Conservation (phyloP, 2,888 invertebrate genomes). For the Ypsolopha sequella region DNA sequence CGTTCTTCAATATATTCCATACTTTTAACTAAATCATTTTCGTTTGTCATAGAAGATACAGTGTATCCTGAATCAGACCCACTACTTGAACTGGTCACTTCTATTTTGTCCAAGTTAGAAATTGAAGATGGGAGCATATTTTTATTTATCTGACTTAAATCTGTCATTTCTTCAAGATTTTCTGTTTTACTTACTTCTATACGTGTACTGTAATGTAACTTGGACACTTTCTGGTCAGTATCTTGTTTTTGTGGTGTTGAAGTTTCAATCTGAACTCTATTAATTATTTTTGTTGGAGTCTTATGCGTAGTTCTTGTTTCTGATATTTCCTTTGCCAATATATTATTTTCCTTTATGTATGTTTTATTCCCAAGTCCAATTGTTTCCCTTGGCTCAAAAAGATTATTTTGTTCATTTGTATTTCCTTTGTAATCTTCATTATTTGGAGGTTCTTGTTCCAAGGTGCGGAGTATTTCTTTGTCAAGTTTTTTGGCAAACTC, state of each 20-base stretch:
- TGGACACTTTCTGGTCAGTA: neutral
- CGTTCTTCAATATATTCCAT: neutral
- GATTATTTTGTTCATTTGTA: too few relatives aligned
- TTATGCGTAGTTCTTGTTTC: too few relatives aligned
- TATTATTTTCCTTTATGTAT: too few relatives aligned
- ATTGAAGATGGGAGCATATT: too few relatives aligned
- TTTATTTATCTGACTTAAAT: too few relatives aligned
- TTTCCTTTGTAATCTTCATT: too few relatives aligned
- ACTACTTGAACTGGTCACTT: slow-evolving; percentile 27
- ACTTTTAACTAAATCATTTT: neutral
- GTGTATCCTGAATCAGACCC: slow-evolving; percentile 42
- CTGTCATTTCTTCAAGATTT: neutral
- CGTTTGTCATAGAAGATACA: slow-evolving; percentile 21
- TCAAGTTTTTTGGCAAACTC: slow-evolving; percentile 40
- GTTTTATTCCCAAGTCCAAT: too few relatives aligned
- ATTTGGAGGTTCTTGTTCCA: too few relatives aligned
- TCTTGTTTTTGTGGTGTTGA: slow-evolving; percentile 25
- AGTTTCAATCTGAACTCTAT: slow-evolving; percentile 29
- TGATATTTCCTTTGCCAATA: too few relatives aligned
- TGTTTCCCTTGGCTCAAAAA: too few relatives aligned
- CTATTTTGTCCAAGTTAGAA: slow-evolving; percentile 19
- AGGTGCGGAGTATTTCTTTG: slow-evolving; percentile 21
- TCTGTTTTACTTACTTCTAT: slow-evolving; percentile 9
- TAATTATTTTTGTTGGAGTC: slow-evolving; percentile 15
- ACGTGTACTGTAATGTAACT: slow-evolving; percentile 5